Base-by-base conservation (phyloP, 2,888 invertebrate genomes). In the Abrostola triplasia region DNA sequence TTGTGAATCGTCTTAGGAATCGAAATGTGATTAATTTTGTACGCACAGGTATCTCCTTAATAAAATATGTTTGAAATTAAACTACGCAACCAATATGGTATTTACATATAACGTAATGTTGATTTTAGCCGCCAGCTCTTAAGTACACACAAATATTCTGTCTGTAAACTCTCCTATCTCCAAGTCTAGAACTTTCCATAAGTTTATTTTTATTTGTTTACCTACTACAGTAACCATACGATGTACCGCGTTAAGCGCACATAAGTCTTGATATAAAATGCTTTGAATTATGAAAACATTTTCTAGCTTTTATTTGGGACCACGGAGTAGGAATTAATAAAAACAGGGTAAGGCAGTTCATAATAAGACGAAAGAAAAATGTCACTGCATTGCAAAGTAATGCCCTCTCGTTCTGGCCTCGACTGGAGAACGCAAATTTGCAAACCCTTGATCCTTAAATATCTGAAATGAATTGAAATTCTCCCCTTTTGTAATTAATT, bases 321-420 rank as follows among this genome's bases (percentile, higher is more conserved):
- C 74, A 76, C 83, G 83, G 84, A 85, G 85, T 80, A 81, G 79
- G 83, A 90, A 91, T 91, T 92, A 91, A 91, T 91, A 88, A 91
- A 89, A 91, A 89, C 88, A 88, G 84, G 84, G 84, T 84, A 84
- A 75, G 85, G 77, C 84, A 86, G 85, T 89, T 89, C 88, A 90
- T 91, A 90, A n/a, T n/a, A n/a, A n/a, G n/a, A n/a, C n/a, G n/a
- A n/a, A 92, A 91, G 91, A 91, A 92, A 90, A 91, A 90, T 92
- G 89, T 90, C 88, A 89, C 89, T 88, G 90, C 89, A 91, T 84
- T 85, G 88, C 84, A 88, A 88, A 90, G 84, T 89, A 88, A 88
- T 87, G 87, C 83, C 82, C 86, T 87, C 89, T 84, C 87, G 79
- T 83, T 88, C 83, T 81, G 63, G 76, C 70, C 72, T 76, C 76